A percentile compares a stretch with the other conserved stretches of the same genome.
phyloP scores from a whole-genome alignment of 2,113 vertebrate genomes.

The Sturnira hondurensis region DNA sequence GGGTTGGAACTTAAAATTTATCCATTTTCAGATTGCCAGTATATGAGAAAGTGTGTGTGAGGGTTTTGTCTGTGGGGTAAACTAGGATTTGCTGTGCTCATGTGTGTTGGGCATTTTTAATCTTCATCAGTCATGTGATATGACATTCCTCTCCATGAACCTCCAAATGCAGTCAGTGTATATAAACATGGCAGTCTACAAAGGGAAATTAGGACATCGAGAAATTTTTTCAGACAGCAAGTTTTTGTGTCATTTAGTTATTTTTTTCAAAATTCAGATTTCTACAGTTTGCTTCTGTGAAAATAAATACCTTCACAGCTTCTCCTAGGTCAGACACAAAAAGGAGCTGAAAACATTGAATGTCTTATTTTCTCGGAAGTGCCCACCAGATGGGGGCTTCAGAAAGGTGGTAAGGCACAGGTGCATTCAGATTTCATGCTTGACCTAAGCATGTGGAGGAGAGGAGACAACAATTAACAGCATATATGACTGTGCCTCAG shows the following conservation, averaged over 20 bases:
- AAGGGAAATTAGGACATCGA: background rate
- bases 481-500: background rate
- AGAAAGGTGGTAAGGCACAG: background rate
- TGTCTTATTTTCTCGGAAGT: background rate
- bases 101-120: background rate
- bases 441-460: background rate
- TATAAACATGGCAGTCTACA: background rate
- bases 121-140: background rate
- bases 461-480: slow-evolving; percentile 15
- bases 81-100: background rate
- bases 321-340: background rate
- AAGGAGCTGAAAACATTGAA: background rate
- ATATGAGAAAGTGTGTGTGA: background rate
- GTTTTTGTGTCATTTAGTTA: background rate
- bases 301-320: background rate
- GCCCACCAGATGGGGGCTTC: background rate
- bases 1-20: background rate
- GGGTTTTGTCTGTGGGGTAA: background rate
- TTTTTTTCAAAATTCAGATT: background rate
- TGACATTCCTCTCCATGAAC: background rate
- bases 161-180: background rate
- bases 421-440: background rate
- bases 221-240: background rate
- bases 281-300: background rate
- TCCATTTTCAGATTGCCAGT: background rate